Conservation (phyloP, 2,888 invertebrate genomes). For the Athalia rosae region DNA sequence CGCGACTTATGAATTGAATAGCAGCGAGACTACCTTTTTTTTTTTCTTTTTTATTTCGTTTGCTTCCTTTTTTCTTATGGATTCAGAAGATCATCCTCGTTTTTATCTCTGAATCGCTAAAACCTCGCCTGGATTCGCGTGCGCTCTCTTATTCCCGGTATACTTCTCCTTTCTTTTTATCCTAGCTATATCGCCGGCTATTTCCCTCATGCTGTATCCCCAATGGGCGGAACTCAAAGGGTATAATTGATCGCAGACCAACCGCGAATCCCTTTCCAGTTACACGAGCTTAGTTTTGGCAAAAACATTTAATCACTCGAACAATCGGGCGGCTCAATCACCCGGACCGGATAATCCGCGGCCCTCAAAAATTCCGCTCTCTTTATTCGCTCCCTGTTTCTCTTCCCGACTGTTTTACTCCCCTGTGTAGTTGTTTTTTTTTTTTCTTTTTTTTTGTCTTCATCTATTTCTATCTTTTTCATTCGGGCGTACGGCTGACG, state of each 20-base stretch:
- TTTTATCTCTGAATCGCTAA: not conserved
- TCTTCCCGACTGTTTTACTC: not conserved
- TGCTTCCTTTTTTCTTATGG: not conserved
- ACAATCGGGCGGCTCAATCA: conserved; percentile 37
- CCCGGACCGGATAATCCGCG: conserved; percentile 1
- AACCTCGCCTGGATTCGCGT: too few relatives aligned
- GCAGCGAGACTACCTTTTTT: not conserved
- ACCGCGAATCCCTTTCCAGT: not conserved
- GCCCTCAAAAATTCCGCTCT: not conserved
- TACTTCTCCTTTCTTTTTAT: not conserved
- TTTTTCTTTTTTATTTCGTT: not conserved
- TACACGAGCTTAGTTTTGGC: conserved; percentile 20
- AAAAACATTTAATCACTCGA: conserved; percentile 45
- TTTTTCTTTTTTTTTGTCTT: too few relatives aligned
- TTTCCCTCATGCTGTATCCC: not conserved
- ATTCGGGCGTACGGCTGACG: too few relatives aligned
- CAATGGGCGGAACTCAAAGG: conserved; percentile 24
- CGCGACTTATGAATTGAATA: too few relatives aligned
- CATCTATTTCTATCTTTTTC: too few relatives aligned
- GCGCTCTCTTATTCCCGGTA: not conserved
- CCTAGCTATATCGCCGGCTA: not conserved
- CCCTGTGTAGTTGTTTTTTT: too few relatives aligned
- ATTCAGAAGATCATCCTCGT: conserved; percentile 25
- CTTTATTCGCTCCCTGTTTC: not conserved
- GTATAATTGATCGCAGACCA: conserved; percentile 40